A percentile compares a stretch with the other conserved stretches of the same genome.
These are phyloP conservation scores for Trissolcus brochymenae DNA, from an alignment of 2,888 invertebrate genomes.

Conservation along the genomic window DNA sequence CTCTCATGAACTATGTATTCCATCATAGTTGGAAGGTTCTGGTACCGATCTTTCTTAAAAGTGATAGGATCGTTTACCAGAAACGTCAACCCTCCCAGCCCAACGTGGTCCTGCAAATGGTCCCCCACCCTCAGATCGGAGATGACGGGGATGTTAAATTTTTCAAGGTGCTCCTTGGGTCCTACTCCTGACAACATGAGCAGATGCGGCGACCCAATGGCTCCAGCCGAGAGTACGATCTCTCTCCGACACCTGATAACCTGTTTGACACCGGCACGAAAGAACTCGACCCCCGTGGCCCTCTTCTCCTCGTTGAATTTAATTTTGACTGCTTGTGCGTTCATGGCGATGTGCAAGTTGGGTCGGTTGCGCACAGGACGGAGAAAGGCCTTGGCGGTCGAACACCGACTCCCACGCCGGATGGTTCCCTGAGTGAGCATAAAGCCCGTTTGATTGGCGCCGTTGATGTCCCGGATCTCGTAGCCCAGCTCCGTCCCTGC, in stretches of 20 bases:
- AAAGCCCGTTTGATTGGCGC: slow-evolving; percentile 89
- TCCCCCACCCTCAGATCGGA: slow-evolving; percentile 88
- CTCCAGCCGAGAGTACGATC: slow-evolving; percentile 90
- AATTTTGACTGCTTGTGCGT: slow-evolving; percentile 86
- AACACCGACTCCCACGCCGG: slow-evolving; percentile 89
- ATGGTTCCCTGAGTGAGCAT: slow-evolving; percentile 92
- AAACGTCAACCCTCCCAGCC: slow-evolving; percentile 90
- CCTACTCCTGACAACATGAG: slow-evolving; percentile 95
- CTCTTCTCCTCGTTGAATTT: slow-evolving; percentile 83
- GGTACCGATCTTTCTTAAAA: slow-evolving; percentile 86
- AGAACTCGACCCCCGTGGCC: slow-evolving; percentile 86
- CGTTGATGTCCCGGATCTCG: slow-evolving; percentile 88
- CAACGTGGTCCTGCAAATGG: slow-evolving; percentile 92
- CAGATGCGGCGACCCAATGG: slow-evolving; percentile 91
- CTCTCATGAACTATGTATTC: slow-evolving; percentile 88
- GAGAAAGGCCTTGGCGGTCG: slow-evolving; percentile 90
- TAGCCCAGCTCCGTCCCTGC: slow-evolving; percentile 90
- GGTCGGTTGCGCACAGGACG: slow-evolving; percentile 86
- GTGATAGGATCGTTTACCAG: slow-evolving; percentile 88
- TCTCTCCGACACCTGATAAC: slow-evolving; percentile 85
- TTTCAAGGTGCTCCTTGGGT: slow-evolving; percentile 84
- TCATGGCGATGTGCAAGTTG: slow-evolving; percentile 88
- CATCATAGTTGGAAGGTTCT: slow-evolving; percentile 85
- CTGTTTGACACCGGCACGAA: slow-evolving; percentile 81
- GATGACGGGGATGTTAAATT: slow-evolving; percentile 85